Evolutionary conservation across 2,797 vertebrate species (phyloP), one percentile per base, ranked within the genome.

Genomic region (Toxotes lorentzi): DNA sequence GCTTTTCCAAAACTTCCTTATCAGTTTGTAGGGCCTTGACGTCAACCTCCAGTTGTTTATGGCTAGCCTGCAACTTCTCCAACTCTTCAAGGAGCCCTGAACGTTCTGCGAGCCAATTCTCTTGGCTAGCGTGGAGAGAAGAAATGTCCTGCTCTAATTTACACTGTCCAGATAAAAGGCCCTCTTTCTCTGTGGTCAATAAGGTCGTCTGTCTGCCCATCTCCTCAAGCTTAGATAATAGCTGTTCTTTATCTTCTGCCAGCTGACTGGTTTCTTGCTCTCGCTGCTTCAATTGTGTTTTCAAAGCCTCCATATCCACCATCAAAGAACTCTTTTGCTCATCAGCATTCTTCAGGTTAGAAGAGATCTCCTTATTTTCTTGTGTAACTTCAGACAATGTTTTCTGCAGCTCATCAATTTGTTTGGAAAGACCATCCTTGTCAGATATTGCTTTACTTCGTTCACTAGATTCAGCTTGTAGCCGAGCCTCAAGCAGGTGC

Each of bases 141-240:
- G 88, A 90, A 11, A 97, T 61, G 27, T 95, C 95, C 70, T 93
- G 75, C 23, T 92, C 93, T 63, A 96, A 70, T n/a, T 45, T 88
- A 74, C 76, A 24, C 30, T 94, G 91, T 27, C 85, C 68, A 5
- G 89, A 92, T 70, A 95, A 86, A 21, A 97, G 84, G 5, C 94
- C 90, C 0, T 89, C 83, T 68, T 96, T 96, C 41, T 96, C 95
- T 64, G 85, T 88, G n/a, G 88, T 91, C 81, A 97, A 34, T 7
- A 74, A 21, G 7, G 57, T 70, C 10, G 94, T 86, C 53, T 93
- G 94, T 19, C 82, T 92, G 62, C 84, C 91, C 63, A 96, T 83
- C 1, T 83, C 92, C 17, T 96, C 87, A 0, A 96, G 81, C 32
- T 89, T 93, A 82, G 85, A 89, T 1, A 82, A 72, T 0, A 97